These are phyloP conservation scores for Cancer borealis DNA, from an alignment of 2,888 invertebrate species.

Conservation along the genomic window DNA sequence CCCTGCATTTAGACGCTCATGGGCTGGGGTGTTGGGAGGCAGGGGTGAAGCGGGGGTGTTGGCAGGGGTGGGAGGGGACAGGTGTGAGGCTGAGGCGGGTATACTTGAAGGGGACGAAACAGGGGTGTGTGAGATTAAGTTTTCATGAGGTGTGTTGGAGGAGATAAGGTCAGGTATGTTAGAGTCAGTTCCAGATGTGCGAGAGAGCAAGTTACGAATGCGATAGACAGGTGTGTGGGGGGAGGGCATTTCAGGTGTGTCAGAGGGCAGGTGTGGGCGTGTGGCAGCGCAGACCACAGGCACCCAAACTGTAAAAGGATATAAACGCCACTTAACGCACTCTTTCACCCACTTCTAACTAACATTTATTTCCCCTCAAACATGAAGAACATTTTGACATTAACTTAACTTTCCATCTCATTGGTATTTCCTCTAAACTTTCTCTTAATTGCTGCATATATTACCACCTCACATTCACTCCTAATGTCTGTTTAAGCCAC, in stretches of 20 bases:
- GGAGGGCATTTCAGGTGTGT: too few relatives aligned
- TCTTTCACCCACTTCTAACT: background rate
- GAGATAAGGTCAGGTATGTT: background rate
- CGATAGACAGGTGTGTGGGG: background rate
- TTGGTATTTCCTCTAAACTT: background rate
- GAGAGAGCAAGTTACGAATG: background rate
- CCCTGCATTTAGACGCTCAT: background rate
- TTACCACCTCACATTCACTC: background rate
- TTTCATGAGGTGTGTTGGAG: background rate
- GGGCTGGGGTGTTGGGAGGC: background rate
- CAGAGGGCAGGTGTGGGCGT: background rate
- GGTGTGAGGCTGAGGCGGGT: background rate
- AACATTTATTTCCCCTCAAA: background rate
- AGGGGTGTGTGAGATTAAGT: background rate
- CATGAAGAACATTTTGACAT: too few relatives aligned
- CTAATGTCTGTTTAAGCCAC: background rate
- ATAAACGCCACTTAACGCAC: background rate
- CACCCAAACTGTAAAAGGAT: background rate
- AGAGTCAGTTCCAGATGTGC: background rate
- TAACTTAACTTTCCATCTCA: background rate
- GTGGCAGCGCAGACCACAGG: background rate
- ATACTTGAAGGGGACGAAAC: background rate
- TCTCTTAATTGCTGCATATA: background rate
- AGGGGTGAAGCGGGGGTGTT: background rate
- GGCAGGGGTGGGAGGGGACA: background rate